Conservation (phyloP, 2,888 invertebrate genomes). For the Colostygia pectinataria region DNA sequence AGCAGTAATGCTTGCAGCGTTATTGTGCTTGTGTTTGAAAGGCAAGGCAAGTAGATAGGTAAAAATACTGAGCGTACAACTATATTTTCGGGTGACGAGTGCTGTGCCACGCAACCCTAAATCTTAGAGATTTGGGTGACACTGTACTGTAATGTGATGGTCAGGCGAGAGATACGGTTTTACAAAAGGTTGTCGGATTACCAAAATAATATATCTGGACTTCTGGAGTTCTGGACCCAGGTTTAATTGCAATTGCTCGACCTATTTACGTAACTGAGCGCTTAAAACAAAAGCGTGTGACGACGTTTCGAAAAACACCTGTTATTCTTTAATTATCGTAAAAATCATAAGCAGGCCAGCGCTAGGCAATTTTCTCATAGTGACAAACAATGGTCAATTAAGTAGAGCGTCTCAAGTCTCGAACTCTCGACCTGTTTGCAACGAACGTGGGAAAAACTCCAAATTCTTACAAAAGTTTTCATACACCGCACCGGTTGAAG, state of each 20-base stretch:
- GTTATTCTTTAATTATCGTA: constrained; percentile 56
- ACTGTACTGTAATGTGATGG: no score
- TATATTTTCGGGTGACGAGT: no score
- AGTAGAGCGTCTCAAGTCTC: constrained; percentile 56
- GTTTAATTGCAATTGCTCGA: constrained; percentile 17
- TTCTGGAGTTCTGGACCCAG: no score
- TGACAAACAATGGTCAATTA: constrained; percentile 81
- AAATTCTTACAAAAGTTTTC: constrained; percentile 42
- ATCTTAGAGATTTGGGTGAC: no score
- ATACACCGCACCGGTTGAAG: constrained; percentile 7
- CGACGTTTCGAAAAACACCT: constrained; percentile 67
- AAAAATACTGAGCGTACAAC: no score
- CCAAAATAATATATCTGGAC: no score
- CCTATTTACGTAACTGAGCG: constrained; percentile 47
- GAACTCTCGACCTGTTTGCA: constrained; percentile 53
- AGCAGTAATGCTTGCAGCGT: no score
- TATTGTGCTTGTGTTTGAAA: no score
- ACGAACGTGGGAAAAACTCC: constrained; percentile 56
- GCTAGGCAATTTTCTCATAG: constrained; percentile 67
- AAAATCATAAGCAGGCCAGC: constrained; percentile 66
- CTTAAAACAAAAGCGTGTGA: constrained; percentile 65
- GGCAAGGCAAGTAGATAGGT: no score
- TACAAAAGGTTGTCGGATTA: no score
- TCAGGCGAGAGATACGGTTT: no score
- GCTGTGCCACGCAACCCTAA: no score